Conservation (phyloP, 92 coral and sea anemone genomes). For the Umimayanthus kanabou region DNA sequence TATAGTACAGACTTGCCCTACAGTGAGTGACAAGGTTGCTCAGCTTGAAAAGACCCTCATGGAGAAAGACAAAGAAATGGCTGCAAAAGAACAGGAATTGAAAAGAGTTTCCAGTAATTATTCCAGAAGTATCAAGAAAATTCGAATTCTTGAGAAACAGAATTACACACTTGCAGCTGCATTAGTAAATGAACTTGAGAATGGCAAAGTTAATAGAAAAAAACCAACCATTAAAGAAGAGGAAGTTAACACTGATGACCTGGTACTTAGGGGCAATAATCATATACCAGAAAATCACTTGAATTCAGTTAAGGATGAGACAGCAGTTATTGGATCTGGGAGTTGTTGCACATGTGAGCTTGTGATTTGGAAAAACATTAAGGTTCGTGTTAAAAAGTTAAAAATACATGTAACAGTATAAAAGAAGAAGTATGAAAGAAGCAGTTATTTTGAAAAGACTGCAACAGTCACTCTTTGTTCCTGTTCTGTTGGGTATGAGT, state of each 20-base stretch:
- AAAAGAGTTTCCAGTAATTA: constrained; percentile 30
- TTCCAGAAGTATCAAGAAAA: not conserved
- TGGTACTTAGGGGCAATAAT: not conserved
- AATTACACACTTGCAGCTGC: constrained; percentile 27
- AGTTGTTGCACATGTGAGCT: constrained; percentile 51
- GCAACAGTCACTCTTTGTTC: constrained; percentile 52
- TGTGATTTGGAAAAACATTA: constrained; percentile 47
- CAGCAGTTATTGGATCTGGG: constrained; percentile 3
- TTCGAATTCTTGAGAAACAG: constrained; percentile 50
- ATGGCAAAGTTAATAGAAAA: too few species aligned
- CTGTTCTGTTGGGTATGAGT: constrained; percentile 50
- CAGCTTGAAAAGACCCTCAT: too few species aligned
- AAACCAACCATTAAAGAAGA: too few species aligned
- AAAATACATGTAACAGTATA: constrained; percentile 1
- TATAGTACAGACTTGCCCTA: too few species aligned
- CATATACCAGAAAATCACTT: constrained; percentile 27
- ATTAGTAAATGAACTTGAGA: constrained; percentile 41
- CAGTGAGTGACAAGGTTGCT: too few species aligned
- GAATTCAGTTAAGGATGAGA: not conserved
- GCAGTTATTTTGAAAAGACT: constrained; percentile 47
- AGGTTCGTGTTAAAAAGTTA: constrained; percentile 46
- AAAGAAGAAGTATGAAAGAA: constrained; percentile 35
- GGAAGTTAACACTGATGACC: too few species aligned
- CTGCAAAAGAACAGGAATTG: constrained; percentile 5
- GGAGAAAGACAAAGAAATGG: constrained; percentile 26